Conservation (phyloP, 2,113 vertebrate genomes). For the Leucopsar rothschildi region DNA sequence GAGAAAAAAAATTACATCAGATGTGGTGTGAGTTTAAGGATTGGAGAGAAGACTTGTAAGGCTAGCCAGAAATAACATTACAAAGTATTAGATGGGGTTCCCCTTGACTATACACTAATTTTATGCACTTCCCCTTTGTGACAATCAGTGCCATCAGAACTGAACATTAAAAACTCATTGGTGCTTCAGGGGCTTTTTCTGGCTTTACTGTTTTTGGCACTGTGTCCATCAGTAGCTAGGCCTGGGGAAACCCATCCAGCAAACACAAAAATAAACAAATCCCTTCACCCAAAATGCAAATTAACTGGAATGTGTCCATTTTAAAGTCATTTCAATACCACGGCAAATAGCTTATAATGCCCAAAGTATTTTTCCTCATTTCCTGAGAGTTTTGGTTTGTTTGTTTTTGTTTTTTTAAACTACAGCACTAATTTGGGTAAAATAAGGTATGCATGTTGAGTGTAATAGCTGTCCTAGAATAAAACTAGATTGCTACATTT, state of each 20-base stretch:
- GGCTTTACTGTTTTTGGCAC: not conserved
- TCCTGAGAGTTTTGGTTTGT: not conserved
- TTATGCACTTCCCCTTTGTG: not conserved
- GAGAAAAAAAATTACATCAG: not conserved
- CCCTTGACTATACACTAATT: not conserved
- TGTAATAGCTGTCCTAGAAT: not conserved
- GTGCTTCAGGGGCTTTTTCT: not conserved
- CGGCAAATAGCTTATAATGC: not conserved
- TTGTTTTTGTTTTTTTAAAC: not conserved
- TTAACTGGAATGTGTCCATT: not conserved
- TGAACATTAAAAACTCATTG: not conserved
- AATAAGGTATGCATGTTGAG: not conserved
- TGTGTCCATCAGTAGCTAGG: not conserved
- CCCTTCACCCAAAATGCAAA: not conserved
- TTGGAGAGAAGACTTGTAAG: not conserved
- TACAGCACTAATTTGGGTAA: not conserved
- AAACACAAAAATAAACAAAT: not conserved
- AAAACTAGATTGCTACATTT: not conserved
- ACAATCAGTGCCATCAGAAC: not conserved
- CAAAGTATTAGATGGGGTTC: not conserved
- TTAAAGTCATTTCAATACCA: not conserved
- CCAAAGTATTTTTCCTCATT: not conserved
- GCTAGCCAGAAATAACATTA: not conserved
- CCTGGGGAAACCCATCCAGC: not conserved
- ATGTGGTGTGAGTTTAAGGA: not conserved